Conservation (phyloP, 2,113 vertebrate genomes). For the Heterotilapia buettikoferi region DNA sequence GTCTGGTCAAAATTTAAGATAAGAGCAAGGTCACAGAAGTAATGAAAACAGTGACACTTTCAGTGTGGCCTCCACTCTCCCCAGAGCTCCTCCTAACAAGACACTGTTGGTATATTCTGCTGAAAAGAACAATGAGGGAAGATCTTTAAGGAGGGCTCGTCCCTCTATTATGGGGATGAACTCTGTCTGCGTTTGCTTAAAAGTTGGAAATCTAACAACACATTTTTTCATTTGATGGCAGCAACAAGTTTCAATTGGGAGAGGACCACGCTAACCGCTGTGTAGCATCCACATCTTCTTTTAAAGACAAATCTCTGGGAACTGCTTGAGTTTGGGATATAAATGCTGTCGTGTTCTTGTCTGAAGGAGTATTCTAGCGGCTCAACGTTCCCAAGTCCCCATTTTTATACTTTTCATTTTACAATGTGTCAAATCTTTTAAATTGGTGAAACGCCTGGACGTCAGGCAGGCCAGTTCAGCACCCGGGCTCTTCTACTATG, state of each 20-base stretch:
- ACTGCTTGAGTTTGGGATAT: not conserved
- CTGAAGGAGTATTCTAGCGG: accelerated
- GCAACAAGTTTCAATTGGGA: not conserved
- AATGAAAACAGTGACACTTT: not conserved
- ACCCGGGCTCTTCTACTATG: not conserved
- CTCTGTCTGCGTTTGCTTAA: not conserved
- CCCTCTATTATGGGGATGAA: accelerated
- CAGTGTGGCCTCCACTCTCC: accelerated
- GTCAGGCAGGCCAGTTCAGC: not conserved
- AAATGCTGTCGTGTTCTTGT: accelerated
- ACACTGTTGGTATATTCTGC: not conserved
- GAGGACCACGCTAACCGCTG: no score
- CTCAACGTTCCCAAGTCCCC: not conserved
- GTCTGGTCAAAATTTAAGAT: not conserved
- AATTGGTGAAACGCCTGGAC: accelerated
- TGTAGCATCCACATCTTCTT: not conserved
- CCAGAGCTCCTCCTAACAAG: not conserved
- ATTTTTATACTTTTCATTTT: not conserved
- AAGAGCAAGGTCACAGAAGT: not conserved
- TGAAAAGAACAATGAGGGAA: not conserved
- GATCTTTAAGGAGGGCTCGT: not conserved
- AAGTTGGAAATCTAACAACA: not conserved
- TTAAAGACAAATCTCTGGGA: not conserved
- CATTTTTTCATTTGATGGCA: not conserved
- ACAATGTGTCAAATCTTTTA: not conserved